phyloP scores from a whole-genome alignment of 1,140 invertebrate species.

The Metaphire vulgaris region DNA sequence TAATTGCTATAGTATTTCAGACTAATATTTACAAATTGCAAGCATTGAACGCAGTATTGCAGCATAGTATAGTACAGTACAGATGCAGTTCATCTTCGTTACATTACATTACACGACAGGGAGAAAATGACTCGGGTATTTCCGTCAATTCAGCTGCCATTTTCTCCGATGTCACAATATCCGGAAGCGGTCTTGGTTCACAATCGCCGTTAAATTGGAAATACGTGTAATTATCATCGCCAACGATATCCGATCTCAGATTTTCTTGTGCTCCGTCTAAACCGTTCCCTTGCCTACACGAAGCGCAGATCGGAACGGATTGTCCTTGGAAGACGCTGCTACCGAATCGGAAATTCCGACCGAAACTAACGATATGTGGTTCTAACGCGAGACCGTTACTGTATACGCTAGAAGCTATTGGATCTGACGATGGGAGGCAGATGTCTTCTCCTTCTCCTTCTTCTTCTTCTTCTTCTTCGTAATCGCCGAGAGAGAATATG shows the following conservation, averaged over 20 bases:
- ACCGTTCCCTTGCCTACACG: neutral
- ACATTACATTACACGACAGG: neutral
- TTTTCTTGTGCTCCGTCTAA: neutral
- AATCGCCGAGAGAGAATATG: slow-evolving; percentile 73
- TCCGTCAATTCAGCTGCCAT: neutral
- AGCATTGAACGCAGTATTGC: too few species aligned
- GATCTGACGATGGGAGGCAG: neutral
- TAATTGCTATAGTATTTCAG: too few species aligned
- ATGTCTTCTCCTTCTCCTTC: neutral
- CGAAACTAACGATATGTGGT: too few species aligned
- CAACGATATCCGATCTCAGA: too few species aligned
- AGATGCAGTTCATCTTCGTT: too few species aligned
- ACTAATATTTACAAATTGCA: too few species aligned
- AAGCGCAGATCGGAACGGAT: neutral
- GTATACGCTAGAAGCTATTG: too few species aligned
- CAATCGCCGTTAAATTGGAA: neutral
- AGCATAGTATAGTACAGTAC: too few species aligned
- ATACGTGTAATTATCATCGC: too few species aligned
- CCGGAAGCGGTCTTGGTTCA: neutral
- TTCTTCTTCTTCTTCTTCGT: slow-evolving; percentile 70
- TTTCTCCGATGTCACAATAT: neutral
- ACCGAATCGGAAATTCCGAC: too few species aligned
- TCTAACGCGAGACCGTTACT: too few species aligned
- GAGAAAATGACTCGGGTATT: neutral
- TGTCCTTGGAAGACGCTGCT: too few species aligned